Evolutionary conservation across 35 echinoderm and acorn worm species (phyloP).

Genomic region (Ophioderma brevispina): DNA sequence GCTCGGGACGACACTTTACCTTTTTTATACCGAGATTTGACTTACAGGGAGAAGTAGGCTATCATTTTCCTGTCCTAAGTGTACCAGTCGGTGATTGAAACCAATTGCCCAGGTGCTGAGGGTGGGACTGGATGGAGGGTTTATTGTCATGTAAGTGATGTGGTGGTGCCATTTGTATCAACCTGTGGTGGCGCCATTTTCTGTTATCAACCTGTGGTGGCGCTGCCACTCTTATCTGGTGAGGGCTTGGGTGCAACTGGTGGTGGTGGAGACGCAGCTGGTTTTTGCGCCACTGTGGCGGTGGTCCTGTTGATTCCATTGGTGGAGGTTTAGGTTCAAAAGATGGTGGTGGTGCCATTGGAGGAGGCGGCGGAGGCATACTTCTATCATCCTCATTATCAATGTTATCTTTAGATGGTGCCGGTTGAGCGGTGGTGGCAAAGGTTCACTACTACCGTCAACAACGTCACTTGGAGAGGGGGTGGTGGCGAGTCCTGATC

Average conservation of each 20-base stretch:
- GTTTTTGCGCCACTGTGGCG: conserved; percentile 13
- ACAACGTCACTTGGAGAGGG: conserved; percentile 29
- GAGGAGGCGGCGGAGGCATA: background rate
- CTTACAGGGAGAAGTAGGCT: background rate
- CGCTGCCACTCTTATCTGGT: background rate
- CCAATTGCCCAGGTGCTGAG: background rate
- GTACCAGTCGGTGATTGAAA: background rate
- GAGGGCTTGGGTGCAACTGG: background rate
- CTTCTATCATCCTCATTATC: background rate
- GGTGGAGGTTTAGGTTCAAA: background rate
- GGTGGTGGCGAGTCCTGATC: conserved; percentile 54
- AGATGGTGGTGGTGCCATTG: background rate
- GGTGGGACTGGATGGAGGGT: conserved; percentile 9
- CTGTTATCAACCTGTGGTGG: background rate
- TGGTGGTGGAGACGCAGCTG: conserved; percentile 21
- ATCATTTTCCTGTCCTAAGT: background rate
- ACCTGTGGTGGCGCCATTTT: conserved; percentile 28
- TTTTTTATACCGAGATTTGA: too few species aligned
- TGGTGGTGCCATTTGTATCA: too few species aligned
- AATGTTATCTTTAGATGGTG: conserved; percentile 20
- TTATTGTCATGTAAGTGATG: background rate
- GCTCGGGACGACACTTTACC: too few species aligned
- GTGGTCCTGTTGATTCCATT: background rate
- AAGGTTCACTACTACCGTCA: background rate
- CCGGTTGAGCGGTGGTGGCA: conserved; percentile 69